Evolutionary conservation across 2,888 invertebrate species (phyloP), one percentile per base, ranked within the genome.

Genomic region (Priocnemis perturbator): DNA sequence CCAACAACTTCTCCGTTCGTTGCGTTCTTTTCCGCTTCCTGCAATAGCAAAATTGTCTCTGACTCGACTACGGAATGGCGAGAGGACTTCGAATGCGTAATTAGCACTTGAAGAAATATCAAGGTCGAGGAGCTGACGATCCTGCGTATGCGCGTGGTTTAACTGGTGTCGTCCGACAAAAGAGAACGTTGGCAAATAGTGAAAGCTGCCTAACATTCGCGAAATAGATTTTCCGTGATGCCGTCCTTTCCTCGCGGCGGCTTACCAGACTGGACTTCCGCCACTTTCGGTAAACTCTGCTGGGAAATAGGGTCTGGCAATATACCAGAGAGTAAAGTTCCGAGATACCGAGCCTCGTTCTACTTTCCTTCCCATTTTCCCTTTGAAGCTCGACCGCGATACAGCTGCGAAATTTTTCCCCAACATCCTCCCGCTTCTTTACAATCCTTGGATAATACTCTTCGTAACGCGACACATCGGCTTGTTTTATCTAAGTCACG

Each of bases 201-300:
- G 80, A 79, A 82, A 84, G 80, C 75, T 83, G 83, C 82, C 81
- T 83, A 83, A 82, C 79, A 76, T 76, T 70, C 72, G 74, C 68
- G 74, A 73, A 80, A 82, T 82, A 79, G 81, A 83, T 84, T 83
- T 81, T 76, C 80, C 74, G 69, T 59, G 72, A 73, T 68, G 67
- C 52, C 55, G 20, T 55, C 44, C 59, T 55, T 58, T 20, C 61
- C 57, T 66, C 37, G 23, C 47, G 37, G 56, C 66, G 64, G 78
- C 73, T 83, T 78, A 82, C 80, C 82, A 82, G 83, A 82, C 83
- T 79, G 82, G 79, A 85, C 83, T 85, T 85, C 84, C 85, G 85
- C 74, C 80, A 73, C 79, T 80, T 73, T 63, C 71, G 64, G 60
- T 71, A 64, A 71, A 76, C 57, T 60, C 66, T 55, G 65, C 30